phyloP scores from a whole-genome alignment of 2,113 vertebrate genomes.

The Ciconia maguari region DNA sequence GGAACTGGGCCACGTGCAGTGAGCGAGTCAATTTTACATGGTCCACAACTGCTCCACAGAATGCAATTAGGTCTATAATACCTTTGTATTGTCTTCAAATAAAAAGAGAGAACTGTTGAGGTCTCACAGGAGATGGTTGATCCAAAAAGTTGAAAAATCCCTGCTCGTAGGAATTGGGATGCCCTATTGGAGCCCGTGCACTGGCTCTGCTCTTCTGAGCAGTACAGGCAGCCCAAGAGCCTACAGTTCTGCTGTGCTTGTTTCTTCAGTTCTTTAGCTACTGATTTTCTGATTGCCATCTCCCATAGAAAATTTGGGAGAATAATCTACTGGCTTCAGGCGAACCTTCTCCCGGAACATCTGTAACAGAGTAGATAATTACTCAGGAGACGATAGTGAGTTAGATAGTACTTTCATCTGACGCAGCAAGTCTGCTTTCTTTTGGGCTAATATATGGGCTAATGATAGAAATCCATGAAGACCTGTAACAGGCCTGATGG shows the following conservation, averaged over 20 bases:
- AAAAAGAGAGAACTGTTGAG: not conserved
- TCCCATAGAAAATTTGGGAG: not conserved
- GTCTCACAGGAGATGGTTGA: not conserved
- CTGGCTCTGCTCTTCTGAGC: not conserved
- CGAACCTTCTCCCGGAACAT: not conserved
- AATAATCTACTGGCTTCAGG: not conserved
- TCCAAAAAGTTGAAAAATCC: not conserved
- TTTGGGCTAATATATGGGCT: not conserved
- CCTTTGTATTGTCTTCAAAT: not conserved
- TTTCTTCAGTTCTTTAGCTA: not conserved
- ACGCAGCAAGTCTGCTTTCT: not conserved
- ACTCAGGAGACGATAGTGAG: not conserved
- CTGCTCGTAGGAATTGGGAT: not conserved
- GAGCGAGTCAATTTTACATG: not conserved
- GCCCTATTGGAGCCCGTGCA: accelerated
- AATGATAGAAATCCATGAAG: not conserved
- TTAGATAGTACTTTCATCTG: not conserved
- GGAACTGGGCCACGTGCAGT: not conserved
- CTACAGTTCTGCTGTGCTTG: not conserved
- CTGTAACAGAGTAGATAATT: not conserved
- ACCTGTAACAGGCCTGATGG: not conserved
- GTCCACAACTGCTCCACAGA: not conserved
- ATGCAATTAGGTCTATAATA: not conserved
- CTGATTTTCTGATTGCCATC: not conserved
- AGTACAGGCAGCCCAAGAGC: not conserved